phyloP scores from a whole-genome alignment of 2,113 vertebrate species.

The Oncorhynchus nerka region DNA sequence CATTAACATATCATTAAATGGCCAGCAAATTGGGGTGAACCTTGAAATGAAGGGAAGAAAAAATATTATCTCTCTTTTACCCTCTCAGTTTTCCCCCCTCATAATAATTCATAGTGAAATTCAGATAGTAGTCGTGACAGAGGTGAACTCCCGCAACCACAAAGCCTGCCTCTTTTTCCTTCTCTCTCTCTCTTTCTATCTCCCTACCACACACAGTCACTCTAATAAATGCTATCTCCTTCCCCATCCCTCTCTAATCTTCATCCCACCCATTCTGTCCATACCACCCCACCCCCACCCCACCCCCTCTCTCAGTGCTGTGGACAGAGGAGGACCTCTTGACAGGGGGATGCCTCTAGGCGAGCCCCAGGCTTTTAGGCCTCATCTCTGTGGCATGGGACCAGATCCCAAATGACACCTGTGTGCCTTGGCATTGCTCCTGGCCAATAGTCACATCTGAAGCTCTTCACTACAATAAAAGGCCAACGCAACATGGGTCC shows the following conservation, averaged over 20 bases:
- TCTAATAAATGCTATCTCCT: neutral
- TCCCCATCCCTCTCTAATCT: constrained; percentile 12
- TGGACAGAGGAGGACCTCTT: constrained; percentile 33
- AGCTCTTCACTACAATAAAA: constrained; percentile 65
- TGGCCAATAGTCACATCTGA: constrained; percentile 61
- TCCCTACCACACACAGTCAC: neutral
- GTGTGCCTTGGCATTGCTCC: constrained; percentile 65
- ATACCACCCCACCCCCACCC: neutral
- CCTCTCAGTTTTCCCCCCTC: no score
- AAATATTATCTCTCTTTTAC: neutral
- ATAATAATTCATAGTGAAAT: no score
- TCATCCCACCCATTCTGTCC: neutral
- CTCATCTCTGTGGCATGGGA: constrained; percentile 38
- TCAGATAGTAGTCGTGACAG: no score
- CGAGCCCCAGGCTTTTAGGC: constrained; percentile 41
- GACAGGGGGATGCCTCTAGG: constrained; percentile 40
- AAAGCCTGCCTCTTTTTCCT: neutral
- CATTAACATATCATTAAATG: constrained; percentile 48
- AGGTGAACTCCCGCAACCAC: neutral
- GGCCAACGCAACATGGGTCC: constrained; percentile 10
- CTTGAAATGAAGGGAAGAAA: constrained; percentile 9
- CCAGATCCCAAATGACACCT: constrained; percentile 63
- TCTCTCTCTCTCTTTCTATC: neutral
- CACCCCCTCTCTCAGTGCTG: neutral
- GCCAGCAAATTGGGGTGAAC: constrained; percentile 19